Evolutionary conservation across 2,113 vertebrate species (phyloP).

Genomic region (Bos taurus): DNA sequence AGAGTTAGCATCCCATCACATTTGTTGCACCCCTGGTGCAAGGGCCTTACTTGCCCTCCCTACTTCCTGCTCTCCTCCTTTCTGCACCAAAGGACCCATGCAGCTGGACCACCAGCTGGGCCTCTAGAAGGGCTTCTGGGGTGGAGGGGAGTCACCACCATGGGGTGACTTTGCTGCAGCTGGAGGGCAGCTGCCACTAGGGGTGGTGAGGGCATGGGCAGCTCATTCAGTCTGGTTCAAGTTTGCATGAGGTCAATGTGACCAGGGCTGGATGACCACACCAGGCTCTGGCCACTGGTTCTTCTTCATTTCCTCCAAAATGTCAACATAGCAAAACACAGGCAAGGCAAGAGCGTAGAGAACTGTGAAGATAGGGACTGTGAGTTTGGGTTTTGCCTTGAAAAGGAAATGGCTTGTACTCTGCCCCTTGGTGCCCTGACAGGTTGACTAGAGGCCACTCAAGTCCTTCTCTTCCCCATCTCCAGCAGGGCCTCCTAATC

Average conservation of each 20-base stretch:
- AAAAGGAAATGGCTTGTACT: neutral
- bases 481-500: neutral
- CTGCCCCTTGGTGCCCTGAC: neutral
- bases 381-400: neutral
- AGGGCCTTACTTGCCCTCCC: neutral
- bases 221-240: neutral
- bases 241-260: neutral
- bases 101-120: neutral
- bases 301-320: neutral
- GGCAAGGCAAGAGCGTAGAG: neutral
- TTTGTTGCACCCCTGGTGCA: neutral
- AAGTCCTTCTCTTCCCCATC: neutral
- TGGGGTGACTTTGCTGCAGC: accelerated
- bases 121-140: neutral
- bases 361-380: neutral
- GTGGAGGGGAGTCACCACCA: accelerated
- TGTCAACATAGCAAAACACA: neutral
- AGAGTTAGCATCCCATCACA: neutral
- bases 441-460: neutral
- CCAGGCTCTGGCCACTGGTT: neutral
- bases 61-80: neutral
- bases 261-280: neutral
- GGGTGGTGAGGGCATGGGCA: accelerated
- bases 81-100: accelerated
- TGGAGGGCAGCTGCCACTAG: too few relatives aligned